Base-by-base conservation (phyloP, 2,113 vertebrate genomes). In the Marmota flaviventris region DNA sequence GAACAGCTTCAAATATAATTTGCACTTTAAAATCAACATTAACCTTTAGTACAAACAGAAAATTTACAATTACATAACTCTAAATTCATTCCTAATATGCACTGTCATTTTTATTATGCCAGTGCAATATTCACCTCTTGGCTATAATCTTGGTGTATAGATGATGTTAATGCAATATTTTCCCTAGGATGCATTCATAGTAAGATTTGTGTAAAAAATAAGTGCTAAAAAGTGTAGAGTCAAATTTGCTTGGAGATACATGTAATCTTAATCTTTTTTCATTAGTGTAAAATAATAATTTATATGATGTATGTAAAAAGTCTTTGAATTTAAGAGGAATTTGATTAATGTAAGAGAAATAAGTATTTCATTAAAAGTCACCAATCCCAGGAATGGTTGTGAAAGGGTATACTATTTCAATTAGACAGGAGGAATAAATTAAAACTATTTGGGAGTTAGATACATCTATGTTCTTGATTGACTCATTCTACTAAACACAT, bases 61-160 rank as follows among this genome's bases (percentile, higher is more conserved):
- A 93, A 7, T 87, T 37, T 73, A 39, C 58, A 82, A 96, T 94
- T 89, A 86, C 69, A 61, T 42, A 96, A 76, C 18, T 91, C 67
- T 82, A 95, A 94, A 78, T 67, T 93, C 32, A 67, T 51, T 65
- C 78, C 45, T 42, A 72, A 89, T 72, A 95, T 85, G 24, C 42
- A 92, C 91, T 83, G 85, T 17, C 85, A 67, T 78, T 77, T 27
- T 84, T 63, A 34, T 10, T 25, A n/a, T 56, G 29, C 51, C 75
- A 85, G 27, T 69, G 13, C 6, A 69, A 8, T 82, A 67, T 73
- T 83, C 73, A 83, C 78, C 51, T 86, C n/a, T 12, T 67, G 67
- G 42, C 53, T 83, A 9, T 39, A 13, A 17, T 70, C 37, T 92
- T 90, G 39, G 58, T 14, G 45, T 13, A 65, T 11, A 58, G 27